Base-by-base conservation (phyloP, 2,113 vertebrate genomes). In the Elachura formosa region DNA sequence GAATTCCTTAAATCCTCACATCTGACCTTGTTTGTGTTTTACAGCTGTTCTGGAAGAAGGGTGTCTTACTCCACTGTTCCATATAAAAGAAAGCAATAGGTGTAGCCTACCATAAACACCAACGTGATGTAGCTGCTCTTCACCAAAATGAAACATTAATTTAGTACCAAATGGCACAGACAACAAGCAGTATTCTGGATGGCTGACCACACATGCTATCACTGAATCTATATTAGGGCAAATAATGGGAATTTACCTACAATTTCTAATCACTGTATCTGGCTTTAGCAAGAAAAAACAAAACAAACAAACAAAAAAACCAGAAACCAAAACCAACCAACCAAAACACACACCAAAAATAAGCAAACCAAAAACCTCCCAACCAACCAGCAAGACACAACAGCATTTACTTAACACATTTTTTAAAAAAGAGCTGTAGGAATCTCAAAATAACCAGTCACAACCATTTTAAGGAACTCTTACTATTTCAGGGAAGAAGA, bases 161-260 rank as follows among this genome's bases (percentile, higher is more conserved):
- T 62, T n/a, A 84, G 81, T 10, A 81, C 19, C 56, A 56, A 34
- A 13, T 2, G 3, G 43, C 7, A 48, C 45, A 79, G 48, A 48
- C 38, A 73, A 10, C 13, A 62, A 49, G 75, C 66, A 81, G 48
- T 15, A 67, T 74, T 84, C 29, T 62, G 8, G 49, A 75, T 79
- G 51, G 68, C 89, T 93, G 91, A 77, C 74, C 74, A 94, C 63
- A 94, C 52, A 15, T 45, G 18, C 3, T 7, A 54, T 26, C 83
- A 80, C 29, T 73, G 74, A 96, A 81, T 29, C 26, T 41, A 20
- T 26, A 78, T 75, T 10, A 77, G 54, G 45, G n/a, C 31, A 89
- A 94, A 87, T 62, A 84, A 89, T 34, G 69, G 67, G 76, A 54
- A 41, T 49, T 49, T 87, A 59, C 26, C 83, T 81, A 73, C 82